A percentile compares a stretch with the other conserved stretches of the same genome.
Evolutionary conservation across 1,140 invertebrate genomes (phyloP).

Genomic region (Nasonia vitripennis): DNA sequence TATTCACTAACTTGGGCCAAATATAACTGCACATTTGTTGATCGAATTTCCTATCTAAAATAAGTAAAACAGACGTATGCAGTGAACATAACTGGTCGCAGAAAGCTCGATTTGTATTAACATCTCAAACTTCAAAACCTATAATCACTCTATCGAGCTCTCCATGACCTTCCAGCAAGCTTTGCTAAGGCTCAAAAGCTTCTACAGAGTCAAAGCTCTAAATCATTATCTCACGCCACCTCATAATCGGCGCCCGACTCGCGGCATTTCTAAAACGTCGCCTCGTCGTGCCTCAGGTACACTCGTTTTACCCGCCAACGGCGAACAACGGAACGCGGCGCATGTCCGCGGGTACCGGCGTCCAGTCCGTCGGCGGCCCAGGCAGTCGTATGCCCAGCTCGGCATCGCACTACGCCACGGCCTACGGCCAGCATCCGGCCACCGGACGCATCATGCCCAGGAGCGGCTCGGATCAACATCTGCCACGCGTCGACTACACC

Average conservation of each 20-base stretch:
- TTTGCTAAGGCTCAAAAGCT: constrained; percentile 4
- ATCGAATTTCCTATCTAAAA: neutral
- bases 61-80: neutral
- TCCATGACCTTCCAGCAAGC: neutral
- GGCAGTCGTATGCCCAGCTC: constrained; percentile 66
- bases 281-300: constrained; percentile 74
- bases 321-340: constrained; percentile 75
- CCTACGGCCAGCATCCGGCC: constrained; percentile 72
- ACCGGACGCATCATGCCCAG: constrained; percentile 81
- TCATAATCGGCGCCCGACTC: neutral
- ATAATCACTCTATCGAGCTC: neutral
- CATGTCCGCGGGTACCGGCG: constrained; percentile 77
- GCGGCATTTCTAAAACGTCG: neutral
- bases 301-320: constrained; percentile 85
- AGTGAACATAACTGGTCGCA: neutral
- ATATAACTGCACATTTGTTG: neutral
- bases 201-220: neutral
- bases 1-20: too few species aligned
- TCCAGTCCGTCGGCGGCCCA: constrained; percentile 69
- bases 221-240: neutral
- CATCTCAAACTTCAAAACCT: too few species aligned
- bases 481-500: constrained; percentile 85
- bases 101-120: neutral
- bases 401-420: constrained; percentile 66
- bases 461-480: constrained; percentile 89